A percentile compares a stretch with the other conserved stretches of the same genome.
These are phyloP conservation scores for Microchirus variegatus DNA, from an alignment of 2,797 vertebrate genomes.

Conservation along the genomic window DNA sequence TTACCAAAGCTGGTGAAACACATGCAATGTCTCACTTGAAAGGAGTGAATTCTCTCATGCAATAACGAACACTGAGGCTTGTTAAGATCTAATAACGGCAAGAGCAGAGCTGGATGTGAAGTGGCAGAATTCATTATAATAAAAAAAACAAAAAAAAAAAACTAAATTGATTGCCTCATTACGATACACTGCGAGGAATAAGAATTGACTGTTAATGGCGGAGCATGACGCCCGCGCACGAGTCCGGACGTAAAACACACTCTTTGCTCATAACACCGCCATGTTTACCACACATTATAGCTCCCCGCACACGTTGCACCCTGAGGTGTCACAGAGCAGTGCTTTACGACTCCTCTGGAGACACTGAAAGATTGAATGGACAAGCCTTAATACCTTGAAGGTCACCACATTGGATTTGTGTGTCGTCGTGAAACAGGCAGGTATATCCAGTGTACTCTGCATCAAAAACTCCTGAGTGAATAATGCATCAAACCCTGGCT, in stretches of 20 bases:
- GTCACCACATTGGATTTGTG: constrained; percentile 46
- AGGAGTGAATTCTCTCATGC: too few species aligned
- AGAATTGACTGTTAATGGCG: too few species aligned
- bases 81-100: too few species aligned
- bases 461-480: not conserved
- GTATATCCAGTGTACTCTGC: not conserved
- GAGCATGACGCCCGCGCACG: too few species aligned
- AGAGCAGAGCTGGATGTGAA: too few species aligned
- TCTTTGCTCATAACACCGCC: constrained; percentile 17
- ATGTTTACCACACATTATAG: constrained; percentile 59
- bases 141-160: too few species aligned
- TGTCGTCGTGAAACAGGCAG: constrained; percentile 4
- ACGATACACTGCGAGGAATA: too few species aligned
- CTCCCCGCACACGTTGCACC: constrained; percentile 42
- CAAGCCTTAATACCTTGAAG: constrained; percentile 53
- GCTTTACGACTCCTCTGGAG: constrained; percentile 56
- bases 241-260: constrained; percentile 34
- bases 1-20: too few species aligned
- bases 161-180: too few species aligned
- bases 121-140: too few species aligned
- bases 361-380: constrained; percentile 55
- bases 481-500: not conserved
- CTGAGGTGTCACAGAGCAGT: constrained; percentile 53
- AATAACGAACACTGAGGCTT: too few species aligned
- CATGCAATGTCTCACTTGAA: too few species aligned